Conservation (phyloP, 2,888 invertebrate genomes). For the Volucella inanis region DNA sequence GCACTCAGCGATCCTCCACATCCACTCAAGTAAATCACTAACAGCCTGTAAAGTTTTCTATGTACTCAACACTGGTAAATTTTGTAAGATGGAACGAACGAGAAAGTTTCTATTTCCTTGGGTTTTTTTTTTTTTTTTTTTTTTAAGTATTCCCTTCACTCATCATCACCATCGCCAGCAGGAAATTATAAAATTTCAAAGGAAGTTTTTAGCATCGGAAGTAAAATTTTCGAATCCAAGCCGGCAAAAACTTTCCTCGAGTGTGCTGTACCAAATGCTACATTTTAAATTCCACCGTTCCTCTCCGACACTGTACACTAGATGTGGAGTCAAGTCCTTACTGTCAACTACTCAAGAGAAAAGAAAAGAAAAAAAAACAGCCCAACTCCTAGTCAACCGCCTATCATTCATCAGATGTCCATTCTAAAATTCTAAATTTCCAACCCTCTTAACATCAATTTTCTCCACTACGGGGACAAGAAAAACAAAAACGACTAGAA, state of each 20-base stretch:
- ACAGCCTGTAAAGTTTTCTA: constrained; percentile 23
- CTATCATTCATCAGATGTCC: constrained; percentile 73
- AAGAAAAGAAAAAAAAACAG: neutral
- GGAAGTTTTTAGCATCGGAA: constrained; percentile 59
- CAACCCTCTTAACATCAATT: constrained; percentile 68
- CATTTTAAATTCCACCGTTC: constrained; percentile 60
- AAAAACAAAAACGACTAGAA: constrained; percentile 35
- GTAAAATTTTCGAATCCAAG: constrained; percentile 60
- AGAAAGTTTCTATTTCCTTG: constrained; percentile 22
- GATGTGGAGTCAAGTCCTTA: constrained; percentile 58
- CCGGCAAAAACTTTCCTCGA: constrained; percentile 63
- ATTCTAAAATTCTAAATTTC: constrained; percentile 70
- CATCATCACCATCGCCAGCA: constrained; percentile 58
- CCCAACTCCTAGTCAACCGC: constrained; percentile 48
- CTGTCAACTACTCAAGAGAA: constrained; percentile 46
- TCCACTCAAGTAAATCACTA: constrained; percentile 48
- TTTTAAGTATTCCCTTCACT: constrained; percentile 20
- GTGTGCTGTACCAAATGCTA: constrained; percentile 53
- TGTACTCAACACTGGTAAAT: constrained; percentile 9
- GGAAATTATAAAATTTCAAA: constrained; percentile 65
- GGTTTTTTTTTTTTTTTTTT: no score
- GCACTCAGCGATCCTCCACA: constrained; percentile 19
- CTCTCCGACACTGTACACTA: neutral
- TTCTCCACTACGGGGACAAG: constrained; percentile 32
- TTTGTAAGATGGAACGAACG: constrained; percentile 20